Base-by-base conservation (phyloP, 1,140 invertebrate species). In the Atta colombica region DNA sequence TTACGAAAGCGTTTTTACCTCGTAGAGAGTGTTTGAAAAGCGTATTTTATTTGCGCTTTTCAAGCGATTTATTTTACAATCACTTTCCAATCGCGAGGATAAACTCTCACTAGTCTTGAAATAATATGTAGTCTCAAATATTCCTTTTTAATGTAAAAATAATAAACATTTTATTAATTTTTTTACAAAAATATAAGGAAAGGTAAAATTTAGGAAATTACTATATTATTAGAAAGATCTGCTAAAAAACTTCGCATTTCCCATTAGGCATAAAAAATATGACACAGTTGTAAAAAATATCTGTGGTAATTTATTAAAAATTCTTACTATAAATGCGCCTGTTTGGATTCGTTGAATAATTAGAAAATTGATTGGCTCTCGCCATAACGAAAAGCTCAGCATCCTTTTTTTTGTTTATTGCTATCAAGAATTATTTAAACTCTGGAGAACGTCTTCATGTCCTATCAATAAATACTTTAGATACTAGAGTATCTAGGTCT, bases 221-320 rank as follows among this genome's bases (percentile, higher is more conserved):
- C 18, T 25, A 25, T 25, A 25, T 25, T 25, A 25, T 25, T 25
- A 25, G 25, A 45, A 25, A 55, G 18, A 58, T 80, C 2, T 18
- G 55, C 39, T 21, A n/a, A 12, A 28, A 45, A 45, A 45, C 7
- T 51, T n/a, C 1, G 4, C n/a, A 49, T 78, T 18, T 28, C 21
- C 1, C 25, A 5, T 16, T 25, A 21, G 65, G 16, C 16, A 14
- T 68, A 58, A 51, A 51, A 51, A 51, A 51, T 51, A 8, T 51
- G 49, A 51, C 49, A 16, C 53, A 58, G 55, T 8, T 55, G 2
- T 21, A 39, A 60, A 74, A 82, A 74, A 60, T 49, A 60, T 49
- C 21, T 45, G 18, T 49, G 39, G 61, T 68, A 74, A 84, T 84
- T 84, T 84, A 75, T 84, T 74, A 58, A 58, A 69, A 81, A 45